Evolutionary conservation across 2,797 vertebrate species (phyloP), one percentile per base, ranked within the genome.

Genomic region (Anisognathus igniventris): DNA sequence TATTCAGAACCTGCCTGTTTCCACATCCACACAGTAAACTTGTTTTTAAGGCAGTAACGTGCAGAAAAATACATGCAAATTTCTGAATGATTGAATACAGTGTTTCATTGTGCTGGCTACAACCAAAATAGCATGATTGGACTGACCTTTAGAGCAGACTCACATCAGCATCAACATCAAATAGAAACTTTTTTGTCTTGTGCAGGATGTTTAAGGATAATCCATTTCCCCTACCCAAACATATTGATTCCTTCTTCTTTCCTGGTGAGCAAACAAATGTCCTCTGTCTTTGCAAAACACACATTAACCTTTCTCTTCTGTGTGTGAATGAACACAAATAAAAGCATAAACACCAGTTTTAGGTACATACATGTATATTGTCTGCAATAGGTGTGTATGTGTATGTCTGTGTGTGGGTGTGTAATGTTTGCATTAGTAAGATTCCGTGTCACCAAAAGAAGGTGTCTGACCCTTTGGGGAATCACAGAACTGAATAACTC

Each of bases 171-270:
- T 39, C 64, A 86, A 33, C 35, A 67, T 35, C 64, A 66, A 86
- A 75, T 7, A 54, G 75, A 64, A 86, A 53, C 37, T 75, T 86
- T 68, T 77, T 76, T 70, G 44, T 60, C 61, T 44, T 90, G 21
- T 40, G 31, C 39, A 48, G 61, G 61, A 57, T 66, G 37, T 75
- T 93, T 89, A 78, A 80, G 54, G 62, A 48, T 74, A 91, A 86
- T 88, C 88, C 60, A 76, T 86, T 93, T 91, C 76, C 39, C 5
- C 65, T 65, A 67, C 27, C 79, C 64, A 90, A 91, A 78, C n/a
- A 35, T 44, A 87, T 61, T 28, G 74, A 96, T 88, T 91, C 42
- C 30, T 66, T 50, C 64, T 78, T 70, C 35, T 72, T 74, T 45
- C 47, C 58, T 60, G 9, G 11, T 54, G 57, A 94, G 48, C 64